phyloP scores from a whole-genome alignment of 1,140 invertebrate species.

The Liolophura sinensis region DNA sequence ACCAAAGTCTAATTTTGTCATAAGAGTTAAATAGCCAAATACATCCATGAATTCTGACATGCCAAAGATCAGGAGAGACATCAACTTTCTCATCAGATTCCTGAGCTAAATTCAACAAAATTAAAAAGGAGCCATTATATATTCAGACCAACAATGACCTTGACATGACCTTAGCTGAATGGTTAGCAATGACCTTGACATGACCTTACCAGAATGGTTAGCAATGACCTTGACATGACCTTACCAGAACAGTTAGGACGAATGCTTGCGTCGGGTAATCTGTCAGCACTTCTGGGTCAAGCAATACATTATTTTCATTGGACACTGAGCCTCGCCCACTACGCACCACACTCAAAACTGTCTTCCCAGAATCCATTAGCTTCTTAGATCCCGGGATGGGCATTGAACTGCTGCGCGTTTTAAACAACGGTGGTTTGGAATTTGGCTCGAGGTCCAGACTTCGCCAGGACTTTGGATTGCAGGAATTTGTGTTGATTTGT shows the following conservation, averaged over 20 bases:
- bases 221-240: constrained; percentile 13
- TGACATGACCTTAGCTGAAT: no score
- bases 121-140: no score
- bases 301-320: constrained; percentile 92
- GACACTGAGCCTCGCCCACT: constrained; percentile 82
- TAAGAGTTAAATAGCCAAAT: no score
- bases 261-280: constrained; percentile 92
- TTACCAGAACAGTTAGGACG: constrained; percentile 83
- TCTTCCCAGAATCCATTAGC: constrained; percentile 49
- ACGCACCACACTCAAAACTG: constrained; percentile 62
- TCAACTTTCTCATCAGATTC: no score
- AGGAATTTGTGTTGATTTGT: no score
- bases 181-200: no score
- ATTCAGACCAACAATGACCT: no score
- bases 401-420: constrained; percentile 87
- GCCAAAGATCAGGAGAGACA: no score
- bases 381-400: constrained; percentile 70
- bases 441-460: constrained; percentile 66
- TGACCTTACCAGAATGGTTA: no score
- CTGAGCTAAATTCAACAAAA: no score
- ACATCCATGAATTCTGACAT: no score
- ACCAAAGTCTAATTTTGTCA: no score
- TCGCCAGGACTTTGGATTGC: constrained; percentile 63
- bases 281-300: constrained; percentile 91
- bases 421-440: constrained; percentile 81